Conservation (phyloP, 2,797 vertebrate species). For the Oreochromis mossambicus region DNA sequence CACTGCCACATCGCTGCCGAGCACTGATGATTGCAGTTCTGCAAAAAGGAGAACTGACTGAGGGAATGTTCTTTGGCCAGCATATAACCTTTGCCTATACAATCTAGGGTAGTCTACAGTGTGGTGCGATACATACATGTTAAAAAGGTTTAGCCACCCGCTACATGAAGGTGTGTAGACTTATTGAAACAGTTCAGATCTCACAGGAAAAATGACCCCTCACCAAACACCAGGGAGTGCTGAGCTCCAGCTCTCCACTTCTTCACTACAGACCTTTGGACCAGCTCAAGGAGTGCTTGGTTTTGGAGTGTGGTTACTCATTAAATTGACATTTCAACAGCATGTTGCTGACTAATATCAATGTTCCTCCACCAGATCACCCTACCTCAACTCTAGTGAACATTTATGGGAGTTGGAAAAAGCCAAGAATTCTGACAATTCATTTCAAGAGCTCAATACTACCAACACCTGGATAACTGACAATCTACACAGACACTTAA, state of each 20-base stretch:
- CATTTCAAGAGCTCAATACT: background rate
- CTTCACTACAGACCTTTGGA: background rate
- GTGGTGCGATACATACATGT: background rate
- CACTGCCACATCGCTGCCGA: background rate
- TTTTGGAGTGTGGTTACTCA: background rate
- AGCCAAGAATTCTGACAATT: background rate
- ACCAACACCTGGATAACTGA: background rate
- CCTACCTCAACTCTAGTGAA: background rate
- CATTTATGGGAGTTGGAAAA: background rate
- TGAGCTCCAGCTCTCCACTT: rapidly evolving
- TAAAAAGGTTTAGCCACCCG: background rate
- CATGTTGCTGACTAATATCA: background rate
- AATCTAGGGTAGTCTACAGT: background rate
- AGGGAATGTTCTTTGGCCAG: background rate
- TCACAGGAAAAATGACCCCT: background rate
- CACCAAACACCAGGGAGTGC: background rate
- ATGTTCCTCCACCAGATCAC: background rate
- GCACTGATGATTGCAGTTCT: background rate
- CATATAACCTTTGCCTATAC: background rate
- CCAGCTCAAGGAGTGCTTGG: background rate
- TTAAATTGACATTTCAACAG: background rate
- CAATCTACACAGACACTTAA: background rate
- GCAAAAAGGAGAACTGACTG: background rate
- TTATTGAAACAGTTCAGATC: background rate
- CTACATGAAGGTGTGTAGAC: background rate